Conservation (phyloP, 2,113 vertebrate genomes). For the Cyphomyrus plagiostoma region DNA sequence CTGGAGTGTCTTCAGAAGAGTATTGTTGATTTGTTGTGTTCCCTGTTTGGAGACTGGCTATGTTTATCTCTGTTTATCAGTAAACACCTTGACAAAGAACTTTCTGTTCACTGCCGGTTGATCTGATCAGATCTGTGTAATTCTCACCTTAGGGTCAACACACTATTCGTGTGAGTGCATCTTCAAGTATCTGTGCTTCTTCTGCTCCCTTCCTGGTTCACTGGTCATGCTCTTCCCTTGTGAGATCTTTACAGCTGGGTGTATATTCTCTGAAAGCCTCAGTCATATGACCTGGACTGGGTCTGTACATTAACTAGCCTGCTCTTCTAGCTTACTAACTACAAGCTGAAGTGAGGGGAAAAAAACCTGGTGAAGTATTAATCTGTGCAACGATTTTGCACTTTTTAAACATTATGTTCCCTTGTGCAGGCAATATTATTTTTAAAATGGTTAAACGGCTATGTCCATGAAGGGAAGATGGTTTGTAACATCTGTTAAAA, state of each 20-base stretch:
- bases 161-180: background rate
- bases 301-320: conserved; percentile 35
- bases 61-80: background rate
- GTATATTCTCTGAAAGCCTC: background rate
- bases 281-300: background rate
- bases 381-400: background rate
- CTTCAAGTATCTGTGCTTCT: background rate
- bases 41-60: background rate
- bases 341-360: background rate
- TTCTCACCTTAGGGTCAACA: background rate
- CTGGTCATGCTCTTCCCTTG: conserved; percentile 24
- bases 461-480: background rate
- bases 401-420: background rate
- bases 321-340: background rate
- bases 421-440: background rate
- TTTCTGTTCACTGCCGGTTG: background rate
- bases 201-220: background rate
- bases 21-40: background rate
- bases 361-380: background rate
- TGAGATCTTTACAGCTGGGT: conserved; percentile 21
- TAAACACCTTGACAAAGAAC: background rate
- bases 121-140: background rate
- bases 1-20: background rate
- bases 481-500: background rate
- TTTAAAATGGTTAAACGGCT: background rate